Evolutionary conservation across 1,140 invertebrate genomes (phyloP), one percentile per base, ranked within the genome.

Genomic region (Dendroctonus valens): DNA sequence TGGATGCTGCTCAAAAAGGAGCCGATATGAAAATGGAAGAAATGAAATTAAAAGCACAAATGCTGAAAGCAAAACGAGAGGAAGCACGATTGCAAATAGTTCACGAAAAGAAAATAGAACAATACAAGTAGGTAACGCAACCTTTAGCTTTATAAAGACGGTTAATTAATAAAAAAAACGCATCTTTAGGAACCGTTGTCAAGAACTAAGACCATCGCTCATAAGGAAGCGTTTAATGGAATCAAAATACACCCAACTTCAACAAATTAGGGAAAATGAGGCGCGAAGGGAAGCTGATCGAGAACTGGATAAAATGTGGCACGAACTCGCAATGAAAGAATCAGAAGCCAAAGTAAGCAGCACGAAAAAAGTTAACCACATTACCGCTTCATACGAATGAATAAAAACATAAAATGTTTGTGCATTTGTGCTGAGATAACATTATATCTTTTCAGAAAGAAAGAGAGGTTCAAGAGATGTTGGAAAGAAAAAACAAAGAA

Each of bases 251-350:
- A 40, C 52, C 6, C 75, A 79, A 57, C 66, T 77, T 49, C 73
- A 76, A 55, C 77, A 79, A 70, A 79, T 79, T 44, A 70, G 72
- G 51, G 77, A 79, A 52, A 77, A 79, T 52, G 70, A 77, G 69
- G 70, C 70, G n/a, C 69, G 67, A 52, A 72, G 72, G 41, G 65
- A 79, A 70, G 41, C 68, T 3, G 75, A 79, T 59, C 68, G 63
- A 52, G 76, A 78, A 67, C 48, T 73, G 14, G 73, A 78, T 48
- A 60, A 46, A 37, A 74, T 79, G 74, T 79, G 75, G 75, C 50
- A 76, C 48, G 64, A 75, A n/a, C 46, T 78, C 8, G 70, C 63
- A 42, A 59, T 61, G 40, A 77, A 73, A 53, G 73, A 76, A 62
- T 8, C 68, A 9, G 52, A 71, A 60, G 72, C 70, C 4, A 72